phyloP scores from a whole-genome alignment of 2,797 vertebrate genomes.

The Selene dorsalis region DNA sequence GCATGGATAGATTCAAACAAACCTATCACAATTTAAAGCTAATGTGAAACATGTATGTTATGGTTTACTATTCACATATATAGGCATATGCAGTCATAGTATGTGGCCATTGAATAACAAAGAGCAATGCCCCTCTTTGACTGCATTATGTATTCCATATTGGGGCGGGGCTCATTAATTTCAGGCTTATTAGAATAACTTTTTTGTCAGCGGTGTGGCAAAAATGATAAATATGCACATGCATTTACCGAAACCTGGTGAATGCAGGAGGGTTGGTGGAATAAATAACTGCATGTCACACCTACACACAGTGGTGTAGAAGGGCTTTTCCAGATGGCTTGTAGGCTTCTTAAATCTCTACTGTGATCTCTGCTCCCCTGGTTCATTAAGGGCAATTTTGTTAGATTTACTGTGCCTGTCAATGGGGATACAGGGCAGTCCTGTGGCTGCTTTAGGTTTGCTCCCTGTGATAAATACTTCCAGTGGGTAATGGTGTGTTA shows the following conservation, averaged over 20 bases:
- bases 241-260: conserved; percentile 32
- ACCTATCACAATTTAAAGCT: background rate
- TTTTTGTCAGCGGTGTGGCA: conserved; percentile 6
- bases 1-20: background rate
- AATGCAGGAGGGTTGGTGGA: conserved; percentile 19
- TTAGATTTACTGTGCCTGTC: conserved; percentile 64
- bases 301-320: conserved; percentile 7
- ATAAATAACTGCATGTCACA: conserved; percentile 29
- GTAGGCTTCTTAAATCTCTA: conserved; percentile 49
- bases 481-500: conserved; percentile 46
- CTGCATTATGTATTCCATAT: background rate
- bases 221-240: conserved; percentile 17
- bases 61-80: background rate
- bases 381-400: conserved; percentile 69
- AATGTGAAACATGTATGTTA: background rate
- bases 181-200: background rate
- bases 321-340: conserved; percentile 56
- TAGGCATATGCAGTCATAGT: background rate
- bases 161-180: background rate
- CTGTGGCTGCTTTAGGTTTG: conserved; percentile 39
- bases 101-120: background rate
- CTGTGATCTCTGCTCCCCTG: conserved; percentile 62
- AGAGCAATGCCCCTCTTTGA: background rate
- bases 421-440: conserved; percentile 30
- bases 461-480: conserved; percentile 51